Evolutionary conservation across 1,140 invertebrate species (phyloP), one percentile per base, ranked within the genome.

Genomic region (Drosophila nasuta): DNA sequence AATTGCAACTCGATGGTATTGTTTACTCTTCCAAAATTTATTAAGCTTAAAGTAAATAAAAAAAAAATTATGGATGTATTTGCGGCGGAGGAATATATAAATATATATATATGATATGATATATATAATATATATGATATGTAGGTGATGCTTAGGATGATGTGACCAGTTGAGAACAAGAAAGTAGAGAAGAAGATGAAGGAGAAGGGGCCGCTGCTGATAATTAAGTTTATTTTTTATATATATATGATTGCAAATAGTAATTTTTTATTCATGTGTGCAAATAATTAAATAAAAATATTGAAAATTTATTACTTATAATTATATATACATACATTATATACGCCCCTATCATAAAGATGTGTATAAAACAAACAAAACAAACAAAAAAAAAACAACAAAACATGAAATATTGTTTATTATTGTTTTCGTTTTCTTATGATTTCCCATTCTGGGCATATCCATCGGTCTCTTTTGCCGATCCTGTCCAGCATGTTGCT

Each of bases 181-280:
- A 79, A 43, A 68, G 49, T 64, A 59, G 57, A 58, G 58, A 52
- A 68, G 58, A 76, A 83, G 66, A 41, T 35, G 46, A 69, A 46
- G 20, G 20, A 20, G 38, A 63, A 49, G 48, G 72, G 69, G 51
- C 56, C 75, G 75, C 64, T 77, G 78, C 76, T 79, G 85, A 86
- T 87, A 89, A 89, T 89, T 89, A 89, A 89, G 85, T 89, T 89
- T 89, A 89, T 89, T 89, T 88, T 89, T 85, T 89, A 89, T 89
- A 89, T 89, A 88, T 83, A 88, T 87, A 87, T 87, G 83, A 89
- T 89, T 89, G 85, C 86, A 89, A 89, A 89, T 89, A 89, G 85
- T 89, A 89, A 89, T 80, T 89, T 88, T 87, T 87, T 78, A 87
- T 87, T 87, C 83, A 88, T 82, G 85, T 89, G 85, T 89, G 85